phyloP scores from a whole-genome alignment of 1,140 invertebrate species.

The Camponotus vicinus region DNA sequence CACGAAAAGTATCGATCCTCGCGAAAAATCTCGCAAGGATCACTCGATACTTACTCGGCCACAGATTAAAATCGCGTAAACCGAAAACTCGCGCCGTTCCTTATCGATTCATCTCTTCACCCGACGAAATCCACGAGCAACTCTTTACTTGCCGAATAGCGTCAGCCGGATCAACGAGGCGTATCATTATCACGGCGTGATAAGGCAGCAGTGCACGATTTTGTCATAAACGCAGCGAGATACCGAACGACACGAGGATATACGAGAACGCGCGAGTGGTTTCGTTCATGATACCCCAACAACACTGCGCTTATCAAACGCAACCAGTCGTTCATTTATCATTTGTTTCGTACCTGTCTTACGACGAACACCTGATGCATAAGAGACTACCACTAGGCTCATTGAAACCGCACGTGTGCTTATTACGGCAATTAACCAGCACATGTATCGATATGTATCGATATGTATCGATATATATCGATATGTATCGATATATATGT shows the following conservation, averaged over 20 bases:
- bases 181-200: not conserved
- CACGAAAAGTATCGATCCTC: no score
- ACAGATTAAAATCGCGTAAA: not conserved
- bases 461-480: not conserved
- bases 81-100: not conserved
- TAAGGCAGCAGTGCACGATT: conserved; percentile 1
- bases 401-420: not conserved
- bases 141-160: not conserved
- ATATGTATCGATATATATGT: no score
- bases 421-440: not conserved
- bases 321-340: not conserved
- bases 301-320: conserved; percentile 17
- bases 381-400: not conserved
- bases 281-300: not conserved
- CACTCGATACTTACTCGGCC: not conserved
- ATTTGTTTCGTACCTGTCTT: not conserved
- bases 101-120: not conserved
- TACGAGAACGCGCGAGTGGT: not conserved
- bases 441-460: no score
- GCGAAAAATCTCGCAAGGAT: not conserved
- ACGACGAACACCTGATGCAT: not conserved
- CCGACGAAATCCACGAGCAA: not conserved
- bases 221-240: not conserved
- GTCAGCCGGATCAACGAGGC: not conserved
- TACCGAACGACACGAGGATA: not conserved